Evolutionary conservation across 2,113 vertebrate species (phyloP).

Genomic region (Solenodon paradoxus): DNA sequence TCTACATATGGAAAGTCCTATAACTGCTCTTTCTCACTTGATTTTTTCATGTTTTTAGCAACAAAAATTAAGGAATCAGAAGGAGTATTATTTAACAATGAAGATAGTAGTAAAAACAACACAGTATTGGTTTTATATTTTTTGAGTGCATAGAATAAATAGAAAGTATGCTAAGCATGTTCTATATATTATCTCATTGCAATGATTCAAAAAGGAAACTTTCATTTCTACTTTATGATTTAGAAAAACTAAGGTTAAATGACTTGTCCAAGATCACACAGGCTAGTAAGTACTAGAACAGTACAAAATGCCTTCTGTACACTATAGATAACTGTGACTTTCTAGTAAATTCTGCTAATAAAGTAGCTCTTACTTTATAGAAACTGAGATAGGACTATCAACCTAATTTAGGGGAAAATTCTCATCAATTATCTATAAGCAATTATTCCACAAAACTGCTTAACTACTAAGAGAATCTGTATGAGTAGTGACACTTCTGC

Average conservation of each 20-base stretch:
- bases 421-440: background rate
- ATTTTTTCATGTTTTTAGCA: background rate
- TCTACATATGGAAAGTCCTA: background rate
- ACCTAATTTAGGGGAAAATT: background rate
- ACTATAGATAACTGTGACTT: background rate
- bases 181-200: background rate
- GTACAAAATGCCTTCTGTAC: background rate
- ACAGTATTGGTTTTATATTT: background rate
- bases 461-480: background rate
- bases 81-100: background rate
- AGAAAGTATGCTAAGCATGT: background rate
- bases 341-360: background rate
- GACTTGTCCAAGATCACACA: background rate
- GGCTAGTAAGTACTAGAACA: background rate
- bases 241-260: background rate
- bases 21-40: background rate
- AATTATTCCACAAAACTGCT: background rate
- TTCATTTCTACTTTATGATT: background rate
- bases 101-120: background rate
- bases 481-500: background rate
- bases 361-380: background rate
- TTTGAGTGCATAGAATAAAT: background rate
- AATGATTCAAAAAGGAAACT: background rate
- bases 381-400: background rate
- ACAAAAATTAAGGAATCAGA: background rate